phyloP scores from a whole-genome alignment of 2,888 invertebrate genomes.

The Fragum sueziense region DNA sequence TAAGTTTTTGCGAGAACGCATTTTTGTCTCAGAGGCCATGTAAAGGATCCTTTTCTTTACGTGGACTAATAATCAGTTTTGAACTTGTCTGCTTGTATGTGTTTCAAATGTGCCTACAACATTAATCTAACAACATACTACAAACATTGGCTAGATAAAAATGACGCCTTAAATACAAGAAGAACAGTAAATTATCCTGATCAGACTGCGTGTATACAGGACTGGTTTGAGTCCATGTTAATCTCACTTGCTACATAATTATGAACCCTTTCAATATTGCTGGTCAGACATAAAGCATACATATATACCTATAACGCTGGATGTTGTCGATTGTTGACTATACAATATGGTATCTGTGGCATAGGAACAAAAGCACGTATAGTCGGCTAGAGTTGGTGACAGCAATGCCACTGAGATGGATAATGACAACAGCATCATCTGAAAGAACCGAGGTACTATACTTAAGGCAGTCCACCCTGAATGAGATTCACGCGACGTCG shows the following conservation, averaged over 20 bases:
- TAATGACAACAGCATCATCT: not conserved
- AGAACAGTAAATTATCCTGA: not conserved
- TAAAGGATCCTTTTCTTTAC: too few species aligned
- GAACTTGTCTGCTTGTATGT: too few species aligned
- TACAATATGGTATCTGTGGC: not conserved
- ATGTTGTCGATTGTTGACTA: not conserved
- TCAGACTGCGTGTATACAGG: not conserved
- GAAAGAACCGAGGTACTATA: too few species aligned
- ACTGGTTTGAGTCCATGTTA: not conserved
- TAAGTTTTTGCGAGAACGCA: too few species aligned
- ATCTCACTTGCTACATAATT: not conserved
- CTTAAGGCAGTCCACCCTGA: too few species aligned
- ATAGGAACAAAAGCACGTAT: not conserved
- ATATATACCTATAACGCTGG: not conserved
- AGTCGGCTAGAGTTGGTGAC: not conserved
- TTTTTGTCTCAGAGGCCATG: too few species aligned
- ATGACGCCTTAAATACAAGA: too few species aligned
- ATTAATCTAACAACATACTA: not conserved
- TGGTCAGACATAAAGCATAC: not conserved
- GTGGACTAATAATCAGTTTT: too few species aligned
- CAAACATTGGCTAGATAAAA: too few species aligned
- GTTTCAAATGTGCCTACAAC: not conserved
- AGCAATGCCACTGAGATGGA: not conserved
- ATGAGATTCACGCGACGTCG: too few species aligned
- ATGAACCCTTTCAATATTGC: not conserved